These are phyloP conservation scores for Saccopteryx bilineata DNA, from an alignment of 2,113 vertebrate genomes.

Conservation along the genomic window DNA sequence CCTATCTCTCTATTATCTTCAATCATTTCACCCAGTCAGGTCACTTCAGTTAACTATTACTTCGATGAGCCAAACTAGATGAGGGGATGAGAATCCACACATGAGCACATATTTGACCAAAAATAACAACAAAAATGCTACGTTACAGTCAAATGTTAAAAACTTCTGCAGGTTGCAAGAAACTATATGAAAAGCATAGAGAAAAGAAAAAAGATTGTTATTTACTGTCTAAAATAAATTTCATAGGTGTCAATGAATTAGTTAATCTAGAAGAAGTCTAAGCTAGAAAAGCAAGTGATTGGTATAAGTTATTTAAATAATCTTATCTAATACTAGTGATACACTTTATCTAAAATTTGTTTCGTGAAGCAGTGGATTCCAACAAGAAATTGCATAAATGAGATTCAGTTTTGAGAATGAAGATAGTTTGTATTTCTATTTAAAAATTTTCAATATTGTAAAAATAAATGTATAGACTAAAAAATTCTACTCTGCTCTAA, in stretches of 20 bases:
- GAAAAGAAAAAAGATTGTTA: neutral
- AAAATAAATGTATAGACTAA: neutral
- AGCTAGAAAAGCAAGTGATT: neutral
- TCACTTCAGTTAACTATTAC: neutral
- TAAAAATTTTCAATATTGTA: neutral
- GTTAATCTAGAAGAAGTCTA: neutral
- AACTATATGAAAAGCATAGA: neutral
- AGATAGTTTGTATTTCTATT: neutral
- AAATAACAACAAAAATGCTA: neutral
- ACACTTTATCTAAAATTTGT: neutral
- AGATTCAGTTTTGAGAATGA: neutral
- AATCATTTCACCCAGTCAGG: neutral
- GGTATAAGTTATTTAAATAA: neutral
- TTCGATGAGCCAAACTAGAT: neutral
- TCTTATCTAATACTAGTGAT: neutral
- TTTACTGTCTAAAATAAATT: neutral
- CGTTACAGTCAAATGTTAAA: neutral
- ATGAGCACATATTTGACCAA: neutral
- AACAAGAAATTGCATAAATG: neutral
- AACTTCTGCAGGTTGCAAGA: neutral
- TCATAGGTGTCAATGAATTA: neutral
- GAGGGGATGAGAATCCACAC: neutral
- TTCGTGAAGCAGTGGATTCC: neutral
- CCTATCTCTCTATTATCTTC: neutral
- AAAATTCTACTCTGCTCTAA: neutral